Evolutionary conservation across 2,113 vertebrate species (phyloP), one percentile per base, ranked within the genome.

Genomic region (Rhinichthys klamathensis): DNA sequence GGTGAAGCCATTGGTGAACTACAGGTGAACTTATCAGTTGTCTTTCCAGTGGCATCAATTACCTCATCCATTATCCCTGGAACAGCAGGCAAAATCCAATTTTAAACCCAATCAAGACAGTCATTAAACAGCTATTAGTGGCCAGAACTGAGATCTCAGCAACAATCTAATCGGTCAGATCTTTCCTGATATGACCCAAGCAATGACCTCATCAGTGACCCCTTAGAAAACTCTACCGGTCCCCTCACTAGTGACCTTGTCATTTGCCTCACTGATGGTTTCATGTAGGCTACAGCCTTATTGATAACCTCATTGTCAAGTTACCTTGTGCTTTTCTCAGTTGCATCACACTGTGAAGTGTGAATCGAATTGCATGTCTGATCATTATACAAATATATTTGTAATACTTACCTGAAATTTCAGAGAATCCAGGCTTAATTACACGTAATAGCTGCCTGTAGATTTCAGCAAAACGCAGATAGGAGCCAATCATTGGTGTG

Each of bases 1-100:
- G 76, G 54, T n/a, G 56, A 21, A 60, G 32, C 54, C 76, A 60
- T 76, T 76, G 38, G 21, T 58, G 51, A 78, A 78, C 76, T 78
- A 78, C 76, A 78, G 76, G 54, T 78, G 76, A 78, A 78, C 54
- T 78, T 78, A 76, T 76, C 73, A 76, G 73, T 76, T 76, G 76
- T 78, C 76, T 78, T 78, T 78, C 76, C 51, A 78, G 76, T 38
- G 76, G 23, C 51, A 78, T 78, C 30, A 78, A 38, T 78, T 58
- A 56, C 75, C 38, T 78, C 51, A 75, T 75, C 73, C 75, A 78
- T 78, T 78, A 78, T 54, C 21, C 76, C 41, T 35, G 54, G 76
- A 78, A 58, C 18, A 13, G 76, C 35, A 60, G 27, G 54, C 54
- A 38, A 78, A 78, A 78, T 78, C 54, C 76, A 60, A 78, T 78